Evolutionary conservation across 2,113 vertebrate species (phyloP), one percentile per base, ranked within the genome.

Genomic region (Hypocryptadius cinnamomeus): DNA sequence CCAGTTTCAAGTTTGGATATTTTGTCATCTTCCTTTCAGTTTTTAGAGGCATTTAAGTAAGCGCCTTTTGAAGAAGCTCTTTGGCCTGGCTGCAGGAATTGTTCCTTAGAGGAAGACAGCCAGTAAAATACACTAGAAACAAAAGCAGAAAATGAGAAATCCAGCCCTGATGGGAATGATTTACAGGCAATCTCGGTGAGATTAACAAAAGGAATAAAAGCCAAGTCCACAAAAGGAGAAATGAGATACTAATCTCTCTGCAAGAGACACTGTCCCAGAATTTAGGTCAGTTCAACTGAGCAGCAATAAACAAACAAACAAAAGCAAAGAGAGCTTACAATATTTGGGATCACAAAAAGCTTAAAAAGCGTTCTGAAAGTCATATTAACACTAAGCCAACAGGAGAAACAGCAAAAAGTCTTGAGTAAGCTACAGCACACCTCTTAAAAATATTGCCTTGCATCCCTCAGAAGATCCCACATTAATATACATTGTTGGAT

Each of bases 131-230:
- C 37, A 40, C 73, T 79, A 79, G 83, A 89, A 93, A 89, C 77
- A 82, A 76, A 90, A 76, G 68, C 74, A 84, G 77, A 87, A 95
- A 92, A 94, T 77, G 84, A 93, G 87, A 93, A 95, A 87, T 93
- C 31, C 79, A 86, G 79, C 33, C 72, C 69, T 13, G 0, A 24
- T 51, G 86, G 74, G 59, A 91, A 85, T 87, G 89, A 95, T 83
- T 93, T 95, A 70, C 78, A 77, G 57, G 16, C 83, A 91, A 37
- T 79, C 86, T 92, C 13, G 6, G 21, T n/a, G 45, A 85, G 50
- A 89, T 90, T 92, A 94, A 50, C 57, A 92, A 89, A 72, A 31
- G 19, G 54, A 79, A 71, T 79, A 63, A 79, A 89, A 83, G 71
- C 81, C 84, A 94, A 93, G 31, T 54, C 73, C 71, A 50, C 79